Conservation (phyloP, 2,888 invertebrate genomes). For the Lacanobia wlatinum region DNA sequence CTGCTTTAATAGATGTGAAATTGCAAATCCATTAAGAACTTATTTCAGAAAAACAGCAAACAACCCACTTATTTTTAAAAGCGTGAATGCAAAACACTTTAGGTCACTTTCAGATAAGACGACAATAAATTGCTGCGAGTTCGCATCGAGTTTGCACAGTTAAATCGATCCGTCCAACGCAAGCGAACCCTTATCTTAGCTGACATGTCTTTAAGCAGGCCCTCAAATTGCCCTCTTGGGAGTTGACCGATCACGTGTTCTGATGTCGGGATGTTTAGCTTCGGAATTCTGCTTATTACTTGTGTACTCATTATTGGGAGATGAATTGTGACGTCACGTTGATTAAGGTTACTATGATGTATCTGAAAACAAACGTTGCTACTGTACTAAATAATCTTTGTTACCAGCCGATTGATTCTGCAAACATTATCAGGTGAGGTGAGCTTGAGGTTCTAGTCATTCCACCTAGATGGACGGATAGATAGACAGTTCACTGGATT, state of each 20-base stretch:
- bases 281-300: slow-evolving; percentile 53
- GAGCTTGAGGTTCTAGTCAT: too few species aligned
- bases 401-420: too few species aligned
- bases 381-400: too few species aligned
- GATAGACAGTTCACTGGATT: too few species aligned
- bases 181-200: slow-evolving; percentile 79
- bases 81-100: slow-evolving; percentile 13
- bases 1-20: not conserved
- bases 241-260: slow-evolving; percentile 74
- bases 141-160: slow-evolving; percentile 64
- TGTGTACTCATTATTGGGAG: slow-evolving; percentile 8
- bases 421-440: too few species aligned
- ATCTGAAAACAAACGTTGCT: not conserved
- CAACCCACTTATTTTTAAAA: not conserved
- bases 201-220: slow-evolving; percentile 81
- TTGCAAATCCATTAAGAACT: not conserved
- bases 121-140: slow-evolving; percentile 53
- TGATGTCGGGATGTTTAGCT: slow-evolving; percentile 60
- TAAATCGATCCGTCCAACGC: slow-evolving; percentile 71
- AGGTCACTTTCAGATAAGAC: slow-evolving; percentile 37
- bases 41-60: not conserved
- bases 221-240: slow-evolving; percentile 79
- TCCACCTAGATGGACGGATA: too few species aligned
- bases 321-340: slow-evolving; percentile 9
- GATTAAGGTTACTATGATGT: not conserved